Conservation (phyloP, 2,797 vertebrate genomes). For the Betta splendens region DNA sequence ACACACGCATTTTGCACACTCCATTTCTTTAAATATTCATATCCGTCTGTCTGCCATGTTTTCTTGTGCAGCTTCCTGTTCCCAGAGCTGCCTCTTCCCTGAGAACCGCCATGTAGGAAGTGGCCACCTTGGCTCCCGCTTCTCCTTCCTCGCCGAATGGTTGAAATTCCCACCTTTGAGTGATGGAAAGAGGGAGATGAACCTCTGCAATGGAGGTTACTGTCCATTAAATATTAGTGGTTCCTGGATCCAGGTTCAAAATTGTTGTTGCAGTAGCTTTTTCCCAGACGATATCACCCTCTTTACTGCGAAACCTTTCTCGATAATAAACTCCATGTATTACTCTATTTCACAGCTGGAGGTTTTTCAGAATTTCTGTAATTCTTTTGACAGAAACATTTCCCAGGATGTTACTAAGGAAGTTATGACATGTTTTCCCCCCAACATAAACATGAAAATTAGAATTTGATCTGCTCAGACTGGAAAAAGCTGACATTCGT, state of each 20-base stretch:
- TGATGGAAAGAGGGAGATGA: slow-evolving; percentile 33
- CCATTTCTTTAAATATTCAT: slow-evolving; percentile 79
- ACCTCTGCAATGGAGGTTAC: slow-evolving; percentile 43
- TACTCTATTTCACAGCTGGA: slow-evolving; percentile 70
- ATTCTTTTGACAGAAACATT: slow-evolving; percentile 67
- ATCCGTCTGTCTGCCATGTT: slow-evolving; percentile 76
- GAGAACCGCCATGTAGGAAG: slow-evolving; percentile 79
- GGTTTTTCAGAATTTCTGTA: slow-evolving; percentile 52
- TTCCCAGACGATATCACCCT: slow-evolving; percentile 59
- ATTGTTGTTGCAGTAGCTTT: slow-evolving; percentile 44
- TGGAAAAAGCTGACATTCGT: slow-evolving; percentile 13
- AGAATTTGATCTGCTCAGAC: slow-evolving; percentile 25
- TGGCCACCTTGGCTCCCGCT: slow-evolving; percentile 66
- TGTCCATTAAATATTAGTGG: slow-evolving; percentile 55
- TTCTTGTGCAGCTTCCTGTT: slow-evolving; percentile 77
- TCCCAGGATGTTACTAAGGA: slow-evolving; percentile 51
- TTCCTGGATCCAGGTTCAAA: slow-evolving; percentile 55
- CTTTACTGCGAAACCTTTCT: slow-evolving; percentile 46
- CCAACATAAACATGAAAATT: slow-evolving; percentile 37
- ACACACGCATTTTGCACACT: slow-evolving; percentile 48
- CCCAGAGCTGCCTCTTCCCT: slow-evolving; percentile 74
- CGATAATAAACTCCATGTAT: slow-evolving; percentile 64
- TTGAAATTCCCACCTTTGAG: slow-evolving; percentile 55
- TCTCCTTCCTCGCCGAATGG: slow-evolving; percentile 40
- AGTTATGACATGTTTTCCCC: slow-evolving; percentile 47